Evolutionary conservation across 2,797 vertebrate species (phyloP).

Genomic region (Heliangelus exortis): DNA sequence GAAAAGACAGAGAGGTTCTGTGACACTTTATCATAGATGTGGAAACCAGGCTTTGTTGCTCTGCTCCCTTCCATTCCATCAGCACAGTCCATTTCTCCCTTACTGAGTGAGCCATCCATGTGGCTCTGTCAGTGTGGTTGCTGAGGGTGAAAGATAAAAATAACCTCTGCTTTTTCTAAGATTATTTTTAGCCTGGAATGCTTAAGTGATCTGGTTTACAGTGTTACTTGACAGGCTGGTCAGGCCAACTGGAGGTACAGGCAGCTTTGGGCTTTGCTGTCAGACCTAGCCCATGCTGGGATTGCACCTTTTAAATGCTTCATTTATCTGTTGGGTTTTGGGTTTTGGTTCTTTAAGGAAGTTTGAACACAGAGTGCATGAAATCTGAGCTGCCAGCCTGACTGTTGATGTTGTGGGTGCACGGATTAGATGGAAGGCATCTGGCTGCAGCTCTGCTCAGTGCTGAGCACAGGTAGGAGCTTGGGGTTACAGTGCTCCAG

Average conservation of each 20-base stretch:
- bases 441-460: neutral
- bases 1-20: neutral
- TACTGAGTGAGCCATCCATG: neutral
- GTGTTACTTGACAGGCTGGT: neutral
- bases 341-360: neutral
- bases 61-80: neutral
- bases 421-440: neutral
- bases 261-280: neutral
- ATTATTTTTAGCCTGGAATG: slow-evolving; percentile 52
- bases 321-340: neutral
- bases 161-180: neutral
- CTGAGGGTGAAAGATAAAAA: slow-evolving; percentile 16
- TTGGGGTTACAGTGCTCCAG: neutral
- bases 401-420: neutral
- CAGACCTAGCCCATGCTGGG: neutral
- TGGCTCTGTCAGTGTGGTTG: neutral
- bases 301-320: neutral
- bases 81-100: neutral
- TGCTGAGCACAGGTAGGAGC: neutral
- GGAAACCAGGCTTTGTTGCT: neutral
- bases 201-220: neutral
- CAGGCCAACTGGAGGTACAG: neutral
- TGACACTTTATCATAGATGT: neutral
- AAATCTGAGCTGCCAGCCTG: neutral
- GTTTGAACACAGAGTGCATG: neutral